Percentiles rank a stretch among this genome's conserved stretches.
These are phyloP conservation scores for Linyphia triangularis DNA, from an alignment of 2,888 invertebrate species.

Conservation along the genomic window DNA sequence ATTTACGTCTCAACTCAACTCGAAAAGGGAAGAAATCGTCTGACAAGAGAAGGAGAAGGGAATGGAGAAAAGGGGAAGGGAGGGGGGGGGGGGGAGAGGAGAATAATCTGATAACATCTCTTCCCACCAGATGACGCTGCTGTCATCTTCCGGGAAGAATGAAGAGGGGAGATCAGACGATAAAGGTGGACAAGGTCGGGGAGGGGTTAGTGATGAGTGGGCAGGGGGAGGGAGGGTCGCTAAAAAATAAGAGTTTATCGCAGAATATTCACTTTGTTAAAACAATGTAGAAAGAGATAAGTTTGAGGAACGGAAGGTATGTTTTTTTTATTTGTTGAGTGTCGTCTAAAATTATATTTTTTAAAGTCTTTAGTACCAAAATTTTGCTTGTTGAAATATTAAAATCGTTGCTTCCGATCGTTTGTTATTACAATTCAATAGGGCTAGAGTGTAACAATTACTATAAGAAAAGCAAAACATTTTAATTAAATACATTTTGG, in stretches of 20 bases:
- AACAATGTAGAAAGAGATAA: background rate
- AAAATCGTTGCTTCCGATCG: too few species aligned
- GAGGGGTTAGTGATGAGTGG: constrained; percentile 40
- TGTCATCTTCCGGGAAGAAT: constrained; percentile 23
- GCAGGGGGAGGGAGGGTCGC: background rate
- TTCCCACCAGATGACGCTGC: constrained; percentile 69
- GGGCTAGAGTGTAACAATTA: too few species aligned
- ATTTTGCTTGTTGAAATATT: too few species aligned
- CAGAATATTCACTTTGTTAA: background rate
- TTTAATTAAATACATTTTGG: too few species aligned
- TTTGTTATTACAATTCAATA: too few species aligned
- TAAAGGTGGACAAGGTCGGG: constrained; percentile 51
- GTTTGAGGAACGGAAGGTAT: background rate
- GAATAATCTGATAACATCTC: constrained; percentile 12
- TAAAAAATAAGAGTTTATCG: constrained; percentile 23
- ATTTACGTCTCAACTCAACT: background rate
- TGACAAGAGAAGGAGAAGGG: background rate
- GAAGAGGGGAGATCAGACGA: constrained; percentile 23
- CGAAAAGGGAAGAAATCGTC: background rate
- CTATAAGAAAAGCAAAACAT: too few species aligned
- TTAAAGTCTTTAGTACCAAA: too few species aligned
- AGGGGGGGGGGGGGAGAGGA: background rate
- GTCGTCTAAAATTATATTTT: too few species aligned
- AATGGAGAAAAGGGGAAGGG: background rate
- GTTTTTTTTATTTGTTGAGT: background rate